Evolutionary conservation across 2,113 vertebrate genomes (phyloP), one percentile per base, ranked within the genome.

Genomic region (Cavia porcellus): DNA sequence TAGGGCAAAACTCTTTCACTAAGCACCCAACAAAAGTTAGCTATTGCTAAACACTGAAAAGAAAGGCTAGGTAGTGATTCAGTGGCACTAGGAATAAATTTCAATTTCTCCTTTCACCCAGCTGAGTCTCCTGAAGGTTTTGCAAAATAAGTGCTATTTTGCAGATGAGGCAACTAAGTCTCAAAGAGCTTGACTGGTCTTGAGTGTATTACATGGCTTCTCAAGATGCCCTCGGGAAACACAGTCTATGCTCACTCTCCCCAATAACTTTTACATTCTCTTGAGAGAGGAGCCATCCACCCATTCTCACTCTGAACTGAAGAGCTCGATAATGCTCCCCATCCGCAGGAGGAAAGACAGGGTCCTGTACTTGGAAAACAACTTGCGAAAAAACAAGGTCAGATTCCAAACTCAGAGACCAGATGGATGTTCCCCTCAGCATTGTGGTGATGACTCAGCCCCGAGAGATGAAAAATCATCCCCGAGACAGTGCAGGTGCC

Each of bases 381-480:
- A 74, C 66, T 64, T 93, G 50, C 24, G 93, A 90, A 97, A 97
- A 84, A 87, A 30, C 81, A 96, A 96, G 82, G 88, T 92, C 75
- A 77, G 45, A 89, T 70, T 82, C 42, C 62, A 96, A 91, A 87
- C 47, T 30, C 83, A 94, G 74, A 93, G 61, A 66, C 35, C 38
- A 11, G 35, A 70, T 1, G 30, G 52, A 75, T 62, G 75, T 80
- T 57, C 64, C 7, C 61, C 42, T 86, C 52, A 6, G 59, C 57
- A 55, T 28, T 25, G n/a, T 8, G 55, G 35, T 3, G 1, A 77
- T 96, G 96, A 95, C 82, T 97, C 28, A 42, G 92, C 79, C 28
- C 68, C 86, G 88, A 81, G 70, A 88, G 64, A 86, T 90, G 92
- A 97, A 94, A 97, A 93, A 88, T 93, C 77, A 74, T 84, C 95